Evolutionary conservation across 2,797 vertebrate genomes (phyloP).

Genomic region (Pseudomugil tenellus): DNA sequence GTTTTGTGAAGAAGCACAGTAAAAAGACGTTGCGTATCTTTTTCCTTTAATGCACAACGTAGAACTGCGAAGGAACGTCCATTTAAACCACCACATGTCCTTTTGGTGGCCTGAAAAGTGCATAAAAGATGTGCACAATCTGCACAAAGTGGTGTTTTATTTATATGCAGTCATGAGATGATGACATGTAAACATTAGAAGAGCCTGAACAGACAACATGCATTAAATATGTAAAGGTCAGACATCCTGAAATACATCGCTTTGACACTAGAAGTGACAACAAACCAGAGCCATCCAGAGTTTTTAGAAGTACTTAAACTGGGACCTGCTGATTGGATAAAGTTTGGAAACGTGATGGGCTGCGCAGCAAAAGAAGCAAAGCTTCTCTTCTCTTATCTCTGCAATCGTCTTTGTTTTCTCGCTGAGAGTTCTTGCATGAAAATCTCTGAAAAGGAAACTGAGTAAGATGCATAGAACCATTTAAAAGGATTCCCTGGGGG

Average conservation of each 20-base stretch:
- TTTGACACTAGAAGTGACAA: not conserved
- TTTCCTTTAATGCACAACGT: too few relatives aligned
- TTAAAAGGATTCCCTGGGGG: not conserved
- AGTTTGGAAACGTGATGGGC: not conserved
- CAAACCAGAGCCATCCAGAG: not conserved
- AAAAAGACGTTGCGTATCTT: too few relatives aligned
- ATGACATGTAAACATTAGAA: too few relatives aligned
- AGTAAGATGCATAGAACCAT: not conserved
- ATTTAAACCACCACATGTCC: too few relatives aligned
- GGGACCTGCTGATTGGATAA: not conserved
- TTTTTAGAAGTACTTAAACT: not conserved
- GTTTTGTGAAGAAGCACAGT: too few relatives aligned
- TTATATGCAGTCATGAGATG: too few relatives aligned
- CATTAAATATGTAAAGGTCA: not conserved
- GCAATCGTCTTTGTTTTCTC: not conserved
- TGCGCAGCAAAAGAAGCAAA: not conserved
- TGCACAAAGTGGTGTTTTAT: too few relatives aligned
- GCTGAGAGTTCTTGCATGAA: slow-evolving; percentile 7
- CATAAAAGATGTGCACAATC: too few relatives aligned
- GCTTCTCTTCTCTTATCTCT: slow-evolving; percentile 1
- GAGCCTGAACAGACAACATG: not conserved
- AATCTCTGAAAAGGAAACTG: not conserved
- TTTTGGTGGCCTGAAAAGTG: too few relatives aligned
- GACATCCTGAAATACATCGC: not conserved
- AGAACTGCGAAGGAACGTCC: too few relatives aligned